These are phyloP conservation scores for Gracilinanus agilis DNA, from an alignment of 2,113 vertebrate species.

Conservation along the genomic window DNA sequence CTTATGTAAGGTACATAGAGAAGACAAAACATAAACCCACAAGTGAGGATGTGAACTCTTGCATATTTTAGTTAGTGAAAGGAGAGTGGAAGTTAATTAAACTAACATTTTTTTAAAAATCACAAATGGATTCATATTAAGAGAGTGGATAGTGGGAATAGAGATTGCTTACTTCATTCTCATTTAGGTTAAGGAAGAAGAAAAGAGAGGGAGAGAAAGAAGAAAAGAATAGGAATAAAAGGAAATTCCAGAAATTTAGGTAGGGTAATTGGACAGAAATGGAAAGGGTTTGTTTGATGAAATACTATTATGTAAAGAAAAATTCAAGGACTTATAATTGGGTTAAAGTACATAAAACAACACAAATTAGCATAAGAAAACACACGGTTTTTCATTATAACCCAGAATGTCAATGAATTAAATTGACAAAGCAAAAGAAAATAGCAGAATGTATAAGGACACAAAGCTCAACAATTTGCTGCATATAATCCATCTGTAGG, in stretches of 20 bases:
- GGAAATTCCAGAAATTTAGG: not conserved
- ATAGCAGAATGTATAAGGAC: not conserved
- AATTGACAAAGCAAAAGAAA: not conserved
- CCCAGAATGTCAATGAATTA: not conserved
- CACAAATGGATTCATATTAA: not conserved
- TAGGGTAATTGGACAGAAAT: not conserved
- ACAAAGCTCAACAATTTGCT: not conserved
- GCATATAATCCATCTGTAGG: not conserved
- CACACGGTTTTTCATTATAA: not conserved
- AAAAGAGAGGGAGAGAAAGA: not conserved
- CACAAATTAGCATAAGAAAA: not conserved
- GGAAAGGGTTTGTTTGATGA: not conserved
- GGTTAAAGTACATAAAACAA: not conserved
- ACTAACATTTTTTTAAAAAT: not conserved
- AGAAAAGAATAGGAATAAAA: not conserved
- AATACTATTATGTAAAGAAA: not conserved
- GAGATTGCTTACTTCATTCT: not conserved
- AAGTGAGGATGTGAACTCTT: not conserved
- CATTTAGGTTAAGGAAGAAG: not conserved
- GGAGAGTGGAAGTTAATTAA: not conserved
- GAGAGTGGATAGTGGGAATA: not conserved
- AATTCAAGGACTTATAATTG: not conserved
- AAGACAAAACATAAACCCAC: not conserved
- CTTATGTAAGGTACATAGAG: not conserved
- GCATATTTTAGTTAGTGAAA: not conserved